Percentiles rank a stretch among this genome's conserved stretches.
phyloP scores from a whole-genome alignment of 2,888 invertebrate species.

The Drosophila cracens region DNA sequence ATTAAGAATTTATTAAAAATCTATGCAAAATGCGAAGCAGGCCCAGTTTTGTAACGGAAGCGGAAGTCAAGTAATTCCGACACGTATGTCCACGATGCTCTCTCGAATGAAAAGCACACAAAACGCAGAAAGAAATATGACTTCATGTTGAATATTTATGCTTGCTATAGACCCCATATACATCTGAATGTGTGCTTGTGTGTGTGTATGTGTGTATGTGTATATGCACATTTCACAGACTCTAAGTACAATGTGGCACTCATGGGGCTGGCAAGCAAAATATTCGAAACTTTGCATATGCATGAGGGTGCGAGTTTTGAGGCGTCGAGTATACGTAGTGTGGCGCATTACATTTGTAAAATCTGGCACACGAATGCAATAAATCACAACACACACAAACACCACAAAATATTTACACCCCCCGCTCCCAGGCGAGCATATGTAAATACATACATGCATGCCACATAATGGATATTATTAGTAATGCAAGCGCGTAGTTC shows the following conservation, averaged over 20 bases:
- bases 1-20: constrained; percentile 23
- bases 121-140: constrained; percentile 75
- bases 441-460: constrained; percentile 28
- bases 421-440: constrained; percentile 29
- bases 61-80: constrained; percentile 78
- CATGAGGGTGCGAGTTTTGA: constrained; percentile 46
- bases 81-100: constrained; percentile 78
- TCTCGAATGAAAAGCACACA: constrained; percentile 71
- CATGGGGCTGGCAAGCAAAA: constrained; percentile 63
- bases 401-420: constrained; percentile 55
- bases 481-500: constrained; percentile 72
- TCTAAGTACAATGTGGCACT: constrained; percentile 65
- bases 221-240: constrained; percentile 26
- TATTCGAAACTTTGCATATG: constrained; percentile 81
- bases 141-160: constrained; percentile 74
- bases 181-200: neutral
- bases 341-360: constrained; percentile 81
- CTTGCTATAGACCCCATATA: constrained; percentile 20
- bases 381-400: constrained; percentile 79
- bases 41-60: constrained; percentile 28
- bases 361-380: constrained; percentile 84
- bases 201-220: neutral
- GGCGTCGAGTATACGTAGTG: constrained; percentile 36
- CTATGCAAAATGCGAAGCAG: neutral
- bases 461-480: constrained; percentile 72